These are phyloP conservation scores for Cyprinus carpio DNA, from an alignment of 2,113 vertebrate genomes.

Conservation along the genomic window DNA sequence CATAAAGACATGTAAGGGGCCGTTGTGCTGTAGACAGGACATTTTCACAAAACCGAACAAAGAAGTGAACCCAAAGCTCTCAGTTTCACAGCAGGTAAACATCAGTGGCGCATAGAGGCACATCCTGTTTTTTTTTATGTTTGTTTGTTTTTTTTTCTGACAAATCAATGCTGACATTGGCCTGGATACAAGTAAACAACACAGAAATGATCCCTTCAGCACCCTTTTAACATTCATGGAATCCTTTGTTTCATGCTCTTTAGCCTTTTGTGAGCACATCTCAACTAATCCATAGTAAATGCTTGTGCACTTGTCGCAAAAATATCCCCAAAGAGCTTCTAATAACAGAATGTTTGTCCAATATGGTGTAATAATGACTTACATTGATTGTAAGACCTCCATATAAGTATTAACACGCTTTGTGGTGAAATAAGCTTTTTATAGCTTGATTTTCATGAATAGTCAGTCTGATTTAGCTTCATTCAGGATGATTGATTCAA, in stretches of 20 bases:
- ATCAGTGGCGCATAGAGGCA: neutral
- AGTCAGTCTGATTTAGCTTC: neutral
- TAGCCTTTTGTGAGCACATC: neutral
- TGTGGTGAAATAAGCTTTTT: neutral
- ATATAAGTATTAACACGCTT: neutral
- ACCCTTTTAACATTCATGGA: neutral
- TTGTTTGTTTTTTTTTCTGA: neutral
- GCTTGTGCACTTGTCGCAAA: neutral
- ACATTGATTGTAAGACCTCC: neutral
- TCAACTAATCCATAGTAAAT: conserved; percentile 10
- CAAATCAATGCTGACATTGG: conserved; percentile 11
- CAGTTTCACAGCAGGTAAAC: conserved; percentile 19
- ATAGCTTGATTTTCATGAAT: neutral
- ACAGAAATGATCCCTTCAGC: neutral
- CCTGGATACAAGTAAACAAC: conserved; percentile 1
- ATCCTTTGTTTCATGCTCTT: neutral
- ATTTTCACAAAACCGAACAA: conserved; percentile 28
- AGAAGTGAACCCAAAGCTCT: conserved; percentile 2
- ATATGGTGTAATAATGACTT: neutral
- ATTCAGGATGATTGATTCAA: neutral
- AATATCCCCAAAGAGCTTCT: neutral
- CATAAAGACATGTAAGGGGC: conserved; percentile 12
- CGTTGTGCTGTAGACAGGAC: conserved; percentile 16
- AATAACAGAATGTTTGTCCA: conserved; percentile 1
- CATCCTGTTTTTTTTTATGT: neutral